These are phyloP conservation scores for Dicranocentrus wangi DNA, from an alignment of 2,888 invertebrate species.

Conservation along the genomic window DNA sequence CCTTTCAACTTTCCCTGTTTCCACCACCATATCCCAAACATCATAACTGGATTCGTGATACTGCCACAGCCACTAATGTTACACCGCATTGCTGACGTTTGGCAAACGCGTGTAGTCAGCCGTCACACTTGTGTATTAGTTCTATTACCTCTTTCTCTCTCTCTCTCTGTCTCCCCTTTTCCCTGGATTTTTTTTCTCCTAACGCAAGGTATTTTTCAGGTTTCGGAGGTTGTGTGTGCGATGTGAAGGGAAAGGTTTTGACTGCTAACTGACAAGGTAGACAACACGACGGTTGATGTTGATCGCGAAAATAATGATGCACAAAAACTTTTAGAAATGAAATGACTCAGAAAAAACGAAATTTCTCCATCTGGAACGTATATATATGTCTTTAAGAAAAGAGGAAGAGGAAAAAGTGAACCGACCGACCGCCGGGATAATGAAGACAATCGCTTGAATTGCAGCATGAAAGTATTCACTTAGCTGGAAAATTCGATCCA, in stretches of 20 bases:
- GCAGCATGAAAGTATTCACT: no score
- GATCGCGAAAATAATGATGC: constrained; percentile 12
- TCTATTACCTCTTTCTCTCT: neutral
- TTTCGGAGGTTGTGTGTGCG: no score
- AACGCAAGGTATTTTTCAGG: neutral
- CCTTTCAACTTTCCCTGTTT: neutral
- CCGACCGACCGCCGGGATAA: no score
- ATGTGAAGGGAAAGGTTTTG: constrained; percentile 4
- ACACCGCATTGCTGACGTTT: constrained; percentile 58
- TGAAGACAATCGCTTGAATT: no score
- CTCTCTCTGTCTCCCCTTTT: neutral
- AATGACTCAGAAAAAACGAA: no score
- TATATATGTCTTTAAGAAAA: no score
- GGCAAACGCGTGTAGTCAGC: constrained; percentile 32
- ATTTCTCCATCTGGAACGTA: no score
- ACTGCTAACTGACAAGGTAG: constrained; percentile 5
- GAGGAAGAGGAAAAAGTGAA: no score
- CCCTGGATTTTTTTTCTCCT: neutral
- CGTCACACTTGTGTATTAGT: constrained; percentile 30
- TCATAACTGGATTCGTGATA: constrained; percentile 8
- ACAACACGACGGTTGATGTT: neutral
- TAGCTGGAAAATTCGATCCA: no score
- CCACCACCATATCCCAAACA: neutral
- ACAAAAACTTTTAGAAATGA: neutral
- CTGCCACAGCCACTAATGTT: constrained; percentile 27